Conservation (phyloP, 2,888 invertebrate genomes). For the Calliphora vomitoria region DNA sequence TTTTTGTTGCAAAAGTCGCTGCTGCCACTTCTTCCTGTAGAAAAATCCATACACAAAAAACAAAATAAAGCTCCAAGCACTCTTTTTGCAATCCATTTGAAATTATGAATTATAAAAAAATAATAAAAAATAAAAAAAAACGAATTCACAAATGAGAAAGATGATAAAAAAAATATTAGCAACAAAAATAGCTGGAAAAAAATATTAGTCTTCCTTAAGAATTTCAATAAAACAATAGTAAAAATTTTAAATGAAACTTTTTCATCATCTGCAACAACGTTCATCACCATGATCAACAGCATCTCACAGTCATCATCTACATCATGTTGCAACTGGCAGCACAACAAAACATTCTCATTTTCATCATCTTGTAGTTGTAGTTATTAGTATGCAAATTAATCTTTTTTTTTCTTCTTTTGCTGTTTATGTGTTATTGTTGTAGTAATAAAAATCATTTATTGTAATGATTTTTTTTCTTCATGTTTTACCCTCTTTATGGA, state of each 20-base stretch:
- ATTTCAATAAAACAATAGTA: constrained; percentile 56
- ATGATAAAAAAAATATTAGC: not conserved
- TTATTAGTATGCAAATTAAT: constrained; percentile 70
- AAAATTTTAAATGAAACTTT: constrained; percentile 60
- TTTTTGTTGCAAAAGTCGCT: constrained; percentile 33
- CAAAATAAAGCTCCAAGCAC: constrained; percentile 33
- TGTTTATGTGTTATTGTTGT: not conserved
- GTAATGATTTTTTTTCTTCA: constrained; percentile 33
- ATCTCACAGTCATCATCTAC: constrained; percentile 1
- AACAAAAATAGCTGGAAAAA: constrained; percentile 20
- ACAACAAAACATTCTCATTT: constrained; percentile 50
- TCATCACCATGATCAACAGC: constrained; percentile 50
- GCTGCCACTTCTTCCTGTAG: constrained; percentile 38
- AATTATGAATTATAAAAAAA: constrained; percentile 54
- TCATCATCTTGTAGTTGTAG: constrained; percentile 60
- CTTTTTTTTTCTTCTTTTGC: constrained; percentile 17
- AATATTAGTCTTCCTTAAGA: constrained; percentile 48
- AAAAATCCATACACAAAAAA: not conserved
- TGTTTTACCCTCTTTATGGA: not conserved
- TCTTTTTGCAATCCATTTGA: constrained; percentile 46
- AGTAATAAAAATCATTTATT: constrained; percentile 52
- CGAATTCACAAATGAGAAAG: constrained; percentile 30
- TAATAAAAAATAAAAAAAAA: not conserved
- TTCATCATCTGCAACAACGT: constrained; percentile 45
- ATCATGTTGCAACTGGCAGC: constrained; percentile 31